Percentiles rank a stretch among this genome's conserved stretches.
Evolutionary conservation across 2,888 invertebrate genomes (phyloP).

Genomic region (Nomada hirtipes): DNA sequence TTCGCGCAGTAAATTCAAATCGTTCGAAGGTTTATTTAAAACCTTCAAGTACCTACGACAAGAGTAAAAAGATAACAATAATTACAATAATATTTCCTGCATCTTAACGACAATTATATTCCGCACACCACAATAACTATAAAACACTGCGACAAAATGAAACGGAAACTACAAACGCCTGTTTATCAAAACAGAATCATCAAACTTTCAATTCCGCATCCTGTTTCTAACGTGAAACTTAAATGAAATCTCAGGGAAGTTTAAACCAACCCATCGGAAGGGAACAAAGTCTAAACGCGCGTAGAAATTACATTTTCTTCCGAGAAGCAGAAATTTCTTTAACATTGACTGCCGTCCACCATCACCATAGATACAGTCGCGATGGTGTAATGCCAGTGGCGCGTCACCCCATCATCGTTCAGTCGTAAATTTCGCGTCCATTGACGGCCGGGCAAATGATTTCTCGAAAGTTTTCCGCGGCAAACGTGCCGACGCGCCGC

Average conservation of each 20-base stretch:
- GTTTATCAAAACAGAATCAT: too few species aligned
- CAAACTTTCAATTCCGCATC: too few species aligned
- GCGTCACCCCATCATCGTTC: slow-evolving; percentile 24
- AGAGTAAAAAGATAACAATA: too few species aligned
- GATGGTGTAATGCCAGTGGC: slow-evolving; percentile 47
- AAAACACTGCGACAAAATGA: too few species aligned
- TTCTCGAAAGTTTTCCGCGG: slow-evolving; percentile 71
- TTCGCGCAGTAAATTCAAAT: too few species aligned
- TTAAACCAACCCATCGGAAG: background rate
- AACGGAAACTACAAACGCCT: too few species aligned
- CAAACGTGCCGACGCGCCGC: slow-evolving; percentile 48
- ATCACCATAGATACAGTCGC: background rate
- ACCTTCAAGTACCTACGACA: too few species aligned
- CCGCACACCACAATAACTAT: too few species aligned
- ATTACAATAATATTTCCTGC: too few species aligned
- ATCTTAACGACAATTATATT: too few species aligned
- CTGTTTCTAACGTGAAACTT: too few species aligned
- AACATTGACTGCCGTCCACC: background rate
- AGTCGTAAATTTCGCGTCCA: slow-evolving; percentile 50
- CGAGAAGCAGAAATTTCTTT: background rate
- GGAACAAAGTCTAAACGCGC: background rate
- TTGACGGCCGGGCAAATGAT: slow-evolving; percentile 66
- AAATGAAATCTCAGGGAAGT: background rate
- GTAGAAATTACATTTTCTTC: background rate
- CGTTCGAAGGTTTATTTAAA: too few species aligned